phyloP scores from a whole-genome alignment of 2,797 vertebrate species.

The Gallinago solitaria region DNA sequence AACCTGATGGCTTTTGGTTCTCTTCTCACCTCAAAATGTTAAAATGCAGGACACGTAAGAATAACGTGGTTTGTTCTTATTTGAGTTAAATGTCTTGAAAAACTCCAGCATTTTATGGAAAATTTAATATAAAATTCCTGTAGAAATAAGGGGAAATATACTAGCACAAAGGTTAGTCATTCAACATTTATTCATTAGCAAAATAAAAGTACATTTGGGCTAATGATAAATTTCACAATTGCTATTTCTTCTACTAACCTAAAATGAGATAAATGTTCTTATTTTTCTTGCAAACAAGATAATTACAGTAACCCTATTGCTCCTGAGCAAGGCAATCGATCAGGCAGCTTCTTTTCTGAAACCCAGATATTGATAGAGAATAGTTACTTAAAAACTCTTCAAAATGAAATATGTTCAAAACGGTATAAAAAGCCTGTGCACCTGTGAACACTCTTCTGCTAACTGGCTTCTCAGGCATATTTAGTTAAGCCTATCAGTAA shows the following conservation, averaged over 20 bases:
- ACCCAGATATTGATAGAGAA: background rate
- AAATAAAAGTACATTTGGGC: constrained; percentile 3
- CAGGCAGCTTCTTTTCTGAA: constrained; percentile 5
- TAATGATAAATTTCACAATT: constrained; percentile 12
- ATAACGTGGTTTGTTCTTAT: background rate
- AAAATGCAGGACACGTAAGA: background rate
- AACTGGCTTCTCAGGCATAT: background rate
- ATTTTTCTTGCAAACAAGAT: constrained; percentile 36
- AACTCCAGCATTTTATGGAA: background rate
- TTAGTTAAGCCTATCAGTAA: background rate
- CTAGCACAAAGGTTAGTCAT: background rate
- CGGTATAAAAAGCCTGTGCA: background rate
- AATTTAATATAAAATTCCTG: background rate
- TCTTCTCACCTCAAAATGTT: background rate
- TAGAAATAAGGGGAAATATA: background rate
- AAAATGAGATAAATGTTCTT: constrained; percentile 41
- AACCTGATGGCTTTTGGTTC: background rate
- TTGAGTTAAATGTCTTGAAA: background rate
- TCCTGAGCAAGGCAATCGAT: background rate
- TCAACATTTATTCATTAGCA: background rate
- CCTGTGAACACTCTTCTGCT: background rate
- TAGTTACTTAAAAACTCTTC: background rate
- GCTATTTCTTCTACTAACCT: background rate
- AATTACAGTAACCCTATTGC: constrained; percentile 28
- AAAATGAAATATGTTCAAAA: background rate